Conservation (phyloP, 1,140 invertebrate species). For the Homarus americanus region DNA sequence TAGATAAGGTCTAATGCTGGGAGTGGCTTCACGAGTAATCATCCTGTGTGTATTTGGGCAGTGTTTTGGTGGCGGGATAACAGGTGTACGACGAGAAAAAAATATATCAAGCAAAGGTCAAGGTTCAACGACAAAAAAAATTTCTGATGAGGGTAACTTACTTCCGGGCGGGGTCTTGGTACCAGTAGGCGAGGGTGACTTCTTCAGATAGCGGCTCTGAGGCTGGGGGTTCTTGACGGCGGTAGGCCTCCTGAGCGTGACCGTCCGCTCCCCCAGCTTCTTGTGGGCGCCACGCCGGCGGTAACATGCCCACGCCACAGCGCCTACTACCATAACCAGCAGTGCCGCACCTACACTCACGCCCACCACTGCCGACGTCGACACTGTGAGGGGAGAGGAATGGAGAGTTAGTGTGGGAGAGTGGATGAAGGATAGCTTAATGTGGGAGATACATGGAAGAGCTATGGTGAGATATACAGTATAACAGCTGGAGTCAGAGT, state of each 20-base stretch:
- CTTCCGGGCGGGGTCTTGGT: constrained; percentile 78
- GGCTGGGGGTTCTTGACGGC: constrained; percentile 84
- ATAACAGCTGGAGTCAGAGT: no score
- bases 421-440: no score
- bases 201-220: constrained; percentile 89
- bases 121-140: no score
- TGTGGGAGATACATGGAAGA: no score
- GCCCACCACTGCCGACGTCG: constrained; percentile 46
- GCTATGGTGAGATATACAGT: no score
- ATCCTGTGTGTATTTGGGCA: no score
- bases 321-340: constrained; percentile 76
- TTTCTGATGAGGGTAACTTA: constrained; percentile 20
- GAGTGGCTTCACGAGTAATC: background rate
- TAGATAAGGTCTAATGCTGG: no score
- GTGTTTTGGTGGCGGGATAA: no score
- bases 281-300: constrained; percentile 26
- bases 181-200: constrained; percentile 90
- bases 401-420: constrained; percentile 69
- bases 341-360: constrained; percentile 39
- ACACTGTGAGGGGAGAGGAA: constrained; percentile 22
- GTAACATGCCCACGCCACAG: constrained; percentile 76
- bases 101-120: no score
- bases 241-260: constrained; percentile 81
- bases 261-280: constrained; percentile 75
- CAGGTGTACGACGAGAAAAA: no score